Percentiles rank a stretch among this genome's conserved stretches.
Evolutionary conservation across 2,888 invertebrate species (phyloP).

Genomic region (Glomeris marginata): DNA sequence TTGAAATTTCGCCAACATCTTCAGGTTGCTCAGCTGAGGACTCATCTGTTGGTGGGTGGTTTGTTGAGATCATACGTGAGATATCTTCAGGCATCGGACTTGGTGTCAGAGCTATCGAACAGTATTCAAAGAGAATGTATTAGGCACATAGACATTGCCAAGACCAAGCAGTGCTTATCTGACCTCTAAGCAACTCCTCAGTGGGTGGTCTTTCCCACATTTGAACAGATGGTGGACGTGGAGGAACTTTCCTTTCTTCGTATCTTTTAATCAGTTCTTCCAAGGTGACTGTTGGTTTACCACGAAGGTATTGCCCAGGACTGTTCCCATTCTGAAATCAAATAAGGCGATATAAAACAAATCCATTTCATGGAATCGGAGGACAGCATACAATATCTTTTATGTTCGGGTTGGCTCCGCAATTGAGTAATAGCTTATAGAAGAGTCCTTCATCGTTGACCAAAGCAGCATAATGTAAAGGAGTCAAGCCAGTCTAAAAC

Average conservation of each 20-base stretch:
- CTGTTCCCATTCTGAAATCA: conserved; percentile 52
- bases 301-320: conserved; percentile 60
- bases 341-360: conserved; percentile 1
- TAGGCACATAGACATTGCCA: no score
- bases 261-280: conserved; percentile 39
- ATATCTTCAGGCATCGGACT: conserved; percentile 7
- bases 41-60: neutral
- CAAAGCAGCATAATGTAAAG: conserved; percentile 34
- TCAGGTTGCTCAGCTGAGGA: neutral
- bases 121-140: no score
- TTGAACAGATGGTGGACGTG: conserved; percentile 16
- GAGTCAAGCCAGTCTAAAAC: conserved; percentile 30
- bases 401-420: conserved; percentile 68
- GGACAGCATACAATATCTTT: conserved; percentile 58
- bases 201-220: conserved; percentile 16
- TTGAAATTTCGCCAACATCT: neutral
- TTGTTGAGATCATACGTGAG: no score
- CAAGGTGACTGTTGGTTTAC: conserved; percentile 51
- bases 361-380: neutral
- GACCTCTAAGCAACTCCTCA: conserved; percentile 14
- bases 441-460: conserved; percentile 63
- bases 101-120: conserved; percentile 12
- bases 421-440: conserved; percentile 65
- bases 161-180: no score
- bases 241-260: conserved; percentile 16